phyloP scores from a whole-genome alignment of 2,797 vertebrate species.

The Anabacerthia variegaticeps region DNA sequence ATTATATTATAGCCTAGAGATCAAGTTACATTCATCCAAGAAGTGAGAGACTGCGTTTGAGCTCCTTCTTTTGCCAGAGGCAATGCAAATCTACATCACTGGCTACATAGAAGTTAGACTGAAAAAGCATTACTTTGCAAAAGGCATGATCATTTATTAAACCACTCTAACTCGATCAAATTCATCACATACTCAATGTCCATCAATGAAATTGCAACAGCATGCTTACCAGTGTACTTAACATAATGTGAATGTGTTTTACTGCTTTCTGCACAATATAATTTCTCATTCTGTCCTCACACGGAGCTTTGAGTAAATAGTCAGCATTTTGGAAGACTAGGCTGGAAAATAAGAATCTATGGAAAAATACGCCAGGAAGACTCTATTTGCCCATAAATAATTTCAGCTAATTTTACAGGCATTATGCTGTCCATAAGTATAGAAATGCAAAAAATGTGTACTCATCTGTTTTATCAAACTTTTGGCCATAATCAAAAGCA shows the following conservation, averaged over 20 bases:
- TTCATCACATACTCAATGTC: neutral
- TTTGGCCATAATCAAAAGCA: neutral
- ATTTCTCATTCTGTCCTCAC: conserved; percentile 46
- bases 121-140: conserved; percentile 7
- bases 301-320: conserved; percentile 6
- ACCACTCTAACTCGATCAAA: conserved; percentile 13
- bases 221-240: conserved; percentile 30
- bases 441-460: conserved; percentile 18
- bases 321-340: neutral
- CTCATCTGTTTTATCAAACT: neutral
- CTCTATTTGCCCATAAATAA: neutral
- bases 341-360: conserved; percentile 1
- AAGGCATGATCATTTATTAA: conserved; percentile 33
- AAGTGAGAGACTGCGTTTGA: conserved; percentile 1
- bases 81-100: conserved; percentile 31
- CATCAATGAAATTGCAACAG: conserved; percentile 4
- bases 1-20: neutral
- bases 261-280: conserved; percentile 38
- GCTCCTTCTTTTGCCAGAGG: conserved; percentile 36
- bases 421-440: neutral
- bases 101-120: neutral
- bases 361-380: neutral
- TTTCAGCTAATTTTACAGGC: neutral
- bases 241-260: conserved; percentile 58
- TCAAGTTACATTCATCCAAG: neutral